These are phyloP conservation scores for Diglossa cyanea DNA, from an alignment of 2,797 vertebrate genomes.

Conservation along the genomic window DNA sequence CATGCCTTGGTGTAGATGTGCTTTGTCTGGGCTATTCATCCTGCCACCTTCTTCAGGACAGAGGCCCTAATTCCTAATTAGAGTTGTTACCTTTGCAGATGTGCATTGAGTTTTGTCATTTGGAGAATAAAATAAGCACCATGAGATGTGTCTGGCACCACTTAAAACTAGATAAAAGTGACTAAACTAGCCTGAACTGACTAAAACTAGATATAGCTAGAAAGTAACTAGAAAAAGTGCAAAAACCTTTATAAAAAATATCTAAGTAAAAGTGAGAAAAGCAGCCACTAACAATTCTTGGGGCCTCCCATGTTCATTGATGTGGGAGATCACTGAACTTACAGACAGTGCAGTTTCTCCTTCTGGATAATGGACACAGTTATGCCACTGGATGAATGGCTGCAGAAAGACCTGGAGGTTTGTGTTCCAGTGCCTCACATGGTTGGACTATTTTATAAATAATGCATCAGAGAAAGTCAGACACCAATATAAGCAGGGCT, in stretches of 20 bases:
- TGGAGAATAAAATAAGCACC: constrained; percentile 18
- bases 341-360: constrained; percentile 45
- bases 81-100: constrained; percentile 38
- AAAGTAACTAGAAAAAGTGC: not conserved
- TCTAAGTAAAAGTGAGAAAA: constrained; percentile 63
- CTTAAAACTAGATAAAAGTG: not conserved
- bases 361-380: constrained; percentile 45
- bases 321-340: constrained; percentile 60
- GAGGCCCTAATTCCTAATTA: not conserved
- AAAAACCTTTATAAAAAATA: not conserved
- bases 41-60: not conserved
- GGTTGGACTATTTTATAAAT: constrained; percentile 67
- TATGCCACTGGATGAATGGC: constrained; percentile 54
- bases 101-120: not conserved
- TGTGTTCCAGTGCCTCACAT: constrained; percentile 50
- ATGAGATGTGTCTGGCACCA: not conserved
- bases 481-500: constrained; percentile 36
- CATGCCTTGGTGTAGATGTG: not conserved
- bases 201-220: not conserved
- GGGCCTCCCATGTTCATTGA: constrained; percentile 34
- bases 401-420: constrained; percentile 64
- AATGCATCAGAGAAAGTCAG: constrained; percentile 65
- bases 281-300: constrained; percentile 57
- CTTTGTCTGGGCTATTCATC: not conserved
- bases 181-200: too few species aligned